Evolutionary conservation across 2,113 vertebrate species (phyloP), one percentile per base, ranked within the genome.

Genomic region (Lasiurus cinereus): DNA sequence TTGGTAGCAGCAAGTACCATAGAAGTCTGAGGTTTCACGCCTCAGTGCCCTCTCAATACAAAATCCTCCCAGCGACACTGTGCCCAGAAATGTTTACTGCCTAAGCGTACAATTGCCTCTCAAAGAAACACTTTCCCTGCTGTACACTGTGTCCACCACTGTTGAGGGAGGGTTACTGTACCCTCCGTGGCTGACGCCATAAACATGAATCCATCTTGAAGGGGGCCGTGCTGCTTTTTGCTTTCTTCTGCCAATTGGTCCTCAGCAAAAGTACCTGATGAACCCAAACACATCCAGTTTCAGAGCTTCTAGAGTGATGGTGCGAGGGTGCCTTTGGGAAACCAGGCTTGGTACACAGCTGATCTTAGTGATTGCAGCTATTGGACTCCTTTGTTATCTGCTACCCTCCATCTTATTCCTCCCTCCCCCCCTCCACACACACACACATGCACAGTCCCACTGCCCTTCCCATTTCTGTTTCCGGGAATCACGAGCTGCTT

Each of bases 11-110:
- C 78, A 93, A 95, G 93, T 80, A 59, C 86, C n/a, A n/a, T 64
- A 91, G 76, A 52, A 94, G 74, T 27, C 92, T 96, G 91, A 95
- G 90, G 96, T 97, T 95, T 96, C 96, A 94, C 0, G 8, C 94
- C 95, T 94, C 76, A 76, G 83, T 94, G 90, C 87, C 85, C 36
- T 85, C 87, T 95, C 70, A 54, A 29, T 64, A 95, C 70, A 95
- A 82, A 95, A 86, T 76, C 73, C 90, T 93, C 66, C 52, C 80
- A 69, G 84, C 2, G 0, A 87, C 83, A 43, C 87, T 88, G 93
- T 13, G 22, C 83, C 84, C 90, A 88, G 66, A 89, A 82, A 94
- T 84, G 69, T 83, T 87, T 84, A 56, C 82, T 94, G 86, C 76
- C 82, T 69, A 73, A n/a, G 29, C 0, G 2, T 73, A 74, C 56